phyloP scores from a whole-genome alignment of 2,113 vertebrate genomes.

The Mungos mungo region DNA sequence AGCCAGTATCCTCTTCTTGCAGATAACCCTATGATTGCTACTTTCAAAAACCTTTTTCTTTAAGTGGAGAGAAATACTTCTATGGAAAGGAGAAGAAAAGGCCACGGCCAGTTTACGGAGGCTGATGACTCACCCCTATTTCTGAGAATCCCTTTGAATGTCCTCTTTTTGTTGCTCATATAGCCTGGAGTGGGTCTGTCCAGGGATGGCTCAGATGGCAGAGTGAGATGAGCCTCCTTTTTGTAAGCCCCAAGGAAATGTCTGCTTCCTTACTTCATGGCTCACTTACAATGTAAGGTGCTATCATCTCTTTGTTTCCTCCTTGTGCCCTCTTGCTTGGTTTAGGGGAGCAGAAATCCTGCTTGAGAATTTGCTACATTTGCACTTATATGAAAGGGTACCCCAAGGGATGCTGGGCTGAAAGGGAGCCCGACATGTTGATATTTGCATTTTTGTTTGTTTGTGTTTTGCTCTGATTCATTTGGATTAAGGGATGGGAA shows the following conservation, averaged over 20 bases:
- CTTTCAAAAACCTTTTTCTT: not conserved
- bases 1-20: not conserved
- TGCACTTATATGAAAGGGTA: not conserved
- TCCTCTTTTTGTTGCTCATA: not conserved
- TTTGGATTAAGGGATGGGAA: not conserved
- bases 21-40: not conserved
- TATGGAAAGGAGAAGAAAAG: not conserved
- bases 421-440: not conserved
- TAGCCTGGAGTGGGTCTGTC: not conserved
- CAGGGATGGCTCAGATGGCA: not conserved
- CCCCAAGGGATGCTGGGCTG: not conserved
- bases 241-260: not conserved
- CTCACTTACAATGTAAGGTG: not conserved
- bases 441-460: not conserved
- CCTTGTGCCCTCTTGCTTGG: not conserved
- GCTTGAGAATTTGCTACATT: not conserved
- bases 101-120: not conserved
- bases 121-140: not conserved
- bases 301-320: not conserved
- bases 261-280: not conserved
- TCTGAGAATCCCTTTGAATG: not conserved
- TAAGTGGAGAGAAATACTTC: not conserved
- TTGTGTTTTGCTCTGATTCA: not conserved
- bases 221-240: not conserved
- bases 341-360: not conserved